Conservation (phyloP, 2,888 invertebrate species). For the Cephus pulcher region DNA sequence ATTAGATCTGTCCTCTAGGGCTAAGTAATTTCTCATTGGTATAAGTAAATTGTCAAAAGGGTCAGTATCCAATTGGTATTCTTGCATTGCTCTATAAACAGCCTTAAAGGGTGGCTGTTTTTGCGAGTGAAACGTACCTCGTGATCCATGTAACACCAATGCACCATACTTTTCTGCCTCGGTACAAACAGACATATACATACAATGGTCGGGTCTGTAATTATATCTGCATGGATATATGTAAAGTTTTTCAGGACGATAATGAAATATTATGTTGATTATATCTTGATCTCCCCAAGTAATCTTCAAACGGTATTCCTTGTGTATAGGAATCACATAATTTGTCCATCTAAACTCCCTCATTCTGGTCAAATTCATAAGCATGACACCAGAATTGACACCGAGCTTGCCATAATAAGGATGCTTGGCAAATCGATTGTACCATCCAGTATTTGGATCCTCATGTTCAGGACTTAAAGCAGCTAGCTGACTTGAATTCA, state of each 20-base stretch:
- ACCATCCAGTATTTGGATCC: conserved; percentile 94
- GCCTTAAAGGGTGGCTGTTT: conserved; percentile 88
- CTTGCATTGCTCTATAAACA: conserved; percentile 74
- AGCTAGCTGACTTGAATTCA: conserved; percentile 89
- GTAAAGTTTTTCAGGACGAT: conserved; percentile 83
- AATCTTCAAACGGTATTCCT: conserved; percentile 85
- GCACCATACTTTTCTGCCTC: conserved; percentile 79
- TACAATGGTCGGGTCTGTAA: conserved; percentile 95
- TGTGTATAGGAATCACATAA: conserved; percentile 85
- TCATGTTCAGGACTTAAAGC: conserved; percentile 92
- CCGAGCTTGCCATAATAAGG: conserved; percentile 93
- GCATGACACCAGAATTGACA: conserved; percentile 96
- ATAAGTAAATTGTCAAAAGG: conserved; percentile 73
- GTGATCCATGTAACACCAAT: conserved; percentile 88
- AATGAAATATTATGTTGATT: conserved; percentile 90
- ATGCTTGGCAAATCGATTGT: conserved; percentile 94
- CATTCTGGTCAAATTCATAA: conserved; percentile 96
- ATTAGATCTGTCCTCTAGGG: conserved; percentile 70
- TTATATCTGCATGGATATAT: conserved; percentile 89
- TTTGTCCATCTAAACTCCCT: conserved; percentile 86
- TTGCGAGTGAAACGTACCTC: conserved; percentile 85
- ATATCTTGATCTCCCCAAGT: conserved; percentile 99
- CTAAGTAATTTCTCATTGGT: conserved; percentile 71
- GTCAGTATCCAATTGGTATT: conserved; percentile 78
- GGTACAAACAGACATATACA: conserved; percentile 91